These are phyloP conservation scores for Holothuria scabra DNA, from an alignment of 53 echinoderm and acorn worm species.

Conservation along the genomic window DNA sequence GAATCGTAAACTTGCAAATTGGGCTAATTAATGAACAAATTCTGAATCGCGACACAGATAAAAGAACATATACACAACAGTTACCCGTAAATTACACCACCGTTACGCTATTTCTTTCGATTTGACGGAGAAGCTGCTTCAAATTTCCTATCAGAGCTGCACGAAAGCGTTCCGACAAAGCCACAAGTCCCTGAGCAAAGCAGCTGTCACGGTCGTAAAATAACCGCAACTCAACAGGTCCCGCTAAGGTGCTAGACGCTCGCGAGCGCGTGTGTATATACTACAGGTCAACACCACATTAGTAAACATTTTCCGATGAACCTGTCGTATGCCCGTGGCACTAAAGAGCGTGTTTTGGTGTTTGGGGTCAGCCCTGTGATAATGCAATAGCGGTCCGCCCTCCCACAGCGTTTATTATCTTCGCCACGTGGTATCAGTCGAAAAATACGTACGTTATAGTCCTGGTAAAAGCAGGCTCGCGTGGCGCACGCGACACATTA, in stretches of 20 bases:
- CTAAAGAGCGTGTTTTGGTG: constrained; percentile 10
- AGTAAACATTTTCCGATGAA: constrained; percentile 8
- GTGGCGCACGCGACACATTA: constrained; percentile 34
- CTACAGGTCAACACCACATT: not conserved
- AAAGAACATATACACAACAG: too few species aligned
- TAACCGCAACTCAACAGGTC: constrained; percentile 38
- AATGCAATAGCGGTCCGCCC: constrained; percentile 29
- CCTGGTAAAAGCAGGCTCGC: constrained; percentile 22
- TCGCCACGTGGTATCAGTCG: constrained; percentile 28
- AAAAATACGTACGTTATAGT: not conserved
- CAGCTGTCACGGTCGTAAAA: too few species aligned
- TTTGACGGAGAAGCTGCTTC: too few species aligned
- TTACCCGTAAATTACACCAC: too few species aligned
- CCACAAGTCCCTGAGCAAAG: not conserved
- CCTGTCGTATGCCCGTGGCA: not conserved
- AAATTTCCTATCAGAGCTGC: too few species aligned
- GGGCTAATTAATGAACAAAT: too few species aligned
- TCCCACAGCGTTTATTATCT: constrained; percentile 40
- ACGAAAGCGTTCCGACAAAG: constrained; percentile 2
- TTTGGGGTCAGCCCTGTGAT: constrained; percentile 38
- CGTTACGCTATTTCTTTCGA: too few species aligned
- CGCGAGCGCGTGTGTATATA: not conserved
- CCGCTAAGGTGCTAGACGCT: not conserved
- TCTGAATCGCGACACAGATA: too few species aligned
- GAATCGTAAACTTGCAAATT: too few species aligned